Evolutionary conservation across 1,140 invertebrate genomes (phyloP).

Genomic region (Eriosoma lanigerum): DNA sequence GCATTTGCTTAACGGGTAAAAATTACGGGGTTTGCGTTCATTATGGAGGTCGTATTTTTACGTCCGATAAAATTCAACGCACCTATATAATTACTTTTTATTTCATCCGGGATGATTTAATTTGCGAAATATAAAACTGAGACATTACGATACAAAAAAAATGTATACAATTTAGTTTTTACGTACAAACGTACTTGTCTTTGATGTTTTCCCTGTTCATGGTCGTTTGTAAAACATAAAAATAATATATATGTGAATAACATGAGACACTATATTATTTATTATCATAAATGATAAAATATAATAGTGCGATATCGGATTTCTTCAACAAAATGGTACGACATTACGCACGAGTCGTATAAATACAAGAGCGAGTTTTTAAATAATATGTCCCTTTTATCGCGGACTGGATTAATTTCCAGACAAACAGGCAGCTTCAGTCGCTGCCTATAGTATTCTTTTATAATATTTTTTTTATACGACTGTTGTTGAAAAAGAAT

Average conservation of each 20-base stretch:
- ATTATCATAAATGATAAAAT: not conserved
- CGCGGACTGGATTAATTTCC: slow-evolving; percentile 1
- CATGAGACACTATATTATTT: no score
- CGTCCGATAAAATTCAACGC: not conserved
- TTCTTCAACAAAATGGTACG: not conserved
- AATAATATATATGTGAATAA: no score
- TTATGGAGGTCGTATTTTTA: slow-evolving; percentile 2
- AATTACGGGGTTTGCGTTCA: not conserved
- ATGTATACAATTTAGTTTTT: no score
- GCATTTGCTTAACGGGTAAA: not conserved
- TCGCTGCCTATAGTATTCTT: no score
- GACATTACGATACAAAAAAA: no score
- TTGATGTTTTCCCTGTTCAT: not conserved
- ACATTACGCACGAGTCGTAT: not conserved
- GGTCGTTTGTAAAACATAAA: no score
- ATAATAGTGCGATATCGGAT: slow-evolving; percentile 1
- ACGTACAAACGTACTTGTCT: not conserved
- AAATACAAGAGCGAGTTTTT: slow-evolving; percentile 5
- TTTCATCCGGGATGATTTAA: slow-evolving; percentile 11
- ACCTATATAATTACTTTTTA: not conserved
- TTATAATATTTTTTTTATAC: no score
- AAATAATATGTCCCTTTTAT: not conserved
- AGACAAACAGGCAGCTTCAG: not conserved
- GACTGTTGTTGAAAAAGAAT: no score
- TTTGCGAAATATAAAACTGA: not conserved